Conservation (phyloP, 2,797 vertebrate genomes). For the Tiaroga cobitis region DNA sequence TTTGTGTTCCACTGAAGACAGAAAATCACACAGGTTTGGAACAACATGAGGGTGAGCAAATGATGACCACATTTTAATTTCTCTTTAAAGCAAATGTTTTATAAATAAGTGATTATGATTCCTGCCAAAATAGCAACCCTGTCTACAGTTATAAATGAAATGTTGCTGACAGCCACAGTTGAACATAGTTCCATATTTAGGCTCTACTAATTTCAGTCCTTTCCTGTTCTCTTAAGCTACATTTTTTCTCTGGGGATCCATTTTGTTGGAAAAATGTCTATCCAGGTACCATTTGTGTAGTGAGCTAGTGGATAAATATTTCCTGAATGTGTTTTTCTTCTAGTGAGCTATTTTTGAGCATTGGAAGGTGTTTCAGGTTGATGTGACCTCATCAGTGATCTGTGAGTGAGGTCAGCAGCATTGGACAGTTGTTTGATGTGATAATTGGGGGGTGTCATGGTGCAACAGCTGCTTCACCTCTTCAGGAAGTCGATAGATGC, state of each 20-base stretch:
- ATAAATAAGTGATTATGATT: not conserved
- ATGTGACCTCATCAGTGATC: conserved; percentile 30
- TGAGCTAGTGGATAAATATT: conserved; percentile 40
- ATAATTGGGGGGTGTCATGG: conserved; percentile 28
- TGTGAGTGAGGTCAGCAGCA: conserved; percentile 25
- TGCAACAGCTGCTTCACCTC: conserved; percentile 52
- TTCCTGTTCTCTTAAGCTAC: conserved; percentile 19
- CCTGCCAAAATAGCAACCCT: not conserved
- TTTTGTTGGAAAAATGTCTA: conserved; percentile 50
- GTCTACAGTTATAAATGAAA: conserved; percentile 9
- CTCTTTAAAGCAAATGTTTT: not conserved
- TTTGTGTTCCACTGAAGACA: not conserved
- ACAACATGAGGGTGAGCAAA: not conserved
- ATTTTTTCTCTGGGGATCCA: conserved; percentile 6
- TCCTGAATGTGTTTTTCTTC: conserved; percentile 54
- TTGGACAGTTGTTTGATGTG: conserved; percentile 43
- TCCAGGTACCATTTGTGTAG: conserved; percentile 34
- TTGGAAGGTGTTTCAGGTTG: conserved; percentile 32
- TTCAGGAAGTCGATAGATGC: conserved; percentile 49
- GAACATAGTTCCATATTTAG: conserved; percentile 18
- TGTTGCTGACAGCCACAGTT: conserved; percentile 4
- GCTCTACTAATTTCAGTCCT: not conserved
- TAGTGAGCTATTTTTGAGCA: conserved; percentile 32
- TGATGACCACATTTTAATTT: not conserved
- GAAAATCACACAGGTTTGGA: not conserved